phyloP scores from a whole-genome alignment of 2,888 invertebrate genomes.

The Acleris emargana region DNA sequence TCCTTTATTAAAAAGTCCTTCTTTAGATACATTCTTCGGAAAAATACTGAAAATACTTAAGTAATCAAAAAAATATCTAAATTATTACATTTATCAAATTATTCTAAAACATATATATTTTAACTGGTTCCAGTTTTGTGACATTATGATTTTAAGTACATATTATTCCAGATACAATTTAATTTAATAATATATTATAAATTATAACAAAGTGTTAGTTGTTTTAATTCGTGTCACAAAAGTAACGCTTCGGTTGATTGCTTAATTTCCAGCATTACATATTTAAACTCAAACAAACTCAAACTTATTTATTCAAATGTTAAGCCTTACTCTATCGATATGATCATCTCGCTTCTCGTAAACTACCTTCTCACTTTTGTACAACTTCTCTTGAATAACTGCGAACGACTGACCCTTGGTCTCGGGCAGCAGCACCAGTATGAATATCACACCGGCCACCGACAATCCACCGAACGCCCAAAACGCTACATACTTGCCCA shows the following conservation, averaged over 20 bases:
- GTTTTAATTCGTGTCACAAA: neutral
- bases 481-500: conserved; percentile 81
- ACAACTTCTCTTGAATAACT: conserved; percentile 80
- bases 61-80: neutral
- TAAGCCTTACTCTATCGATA: conserved; percentile 65
- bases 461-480: conserved; percentile 81
- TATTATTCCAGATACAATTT: too few relatives aligned
- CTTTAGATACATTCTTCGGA: neutral
- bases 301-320: conserved; percentile 43
- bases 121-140: neutral
- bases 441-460: conserved; percentile 79
- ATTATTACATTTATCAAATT: neutral
- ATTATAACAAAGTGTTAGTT: too few relatives aligned
- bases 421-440: conserved; percentile 80
- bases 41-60: conserved; percentile 2
- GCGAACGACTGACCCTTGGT: conserved; percentile 85
- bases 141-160: neutral
- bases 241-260: neutral
- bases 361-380: conserved; percentile 64
- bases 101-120: neutral
- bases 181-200: too few relatives aligned
- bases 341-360: conserved; percentile 67
- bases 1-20: conserved; percentile 5
- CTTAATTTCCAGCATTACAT: too few relatives aligned
- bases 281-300: too few relatives aligned